Evolutionary conservation across 2,888 invertebrate genomes (phyloP), one percentile per base, ranked within the genome.

Genomic region (Masnerella sp.): DNA sequence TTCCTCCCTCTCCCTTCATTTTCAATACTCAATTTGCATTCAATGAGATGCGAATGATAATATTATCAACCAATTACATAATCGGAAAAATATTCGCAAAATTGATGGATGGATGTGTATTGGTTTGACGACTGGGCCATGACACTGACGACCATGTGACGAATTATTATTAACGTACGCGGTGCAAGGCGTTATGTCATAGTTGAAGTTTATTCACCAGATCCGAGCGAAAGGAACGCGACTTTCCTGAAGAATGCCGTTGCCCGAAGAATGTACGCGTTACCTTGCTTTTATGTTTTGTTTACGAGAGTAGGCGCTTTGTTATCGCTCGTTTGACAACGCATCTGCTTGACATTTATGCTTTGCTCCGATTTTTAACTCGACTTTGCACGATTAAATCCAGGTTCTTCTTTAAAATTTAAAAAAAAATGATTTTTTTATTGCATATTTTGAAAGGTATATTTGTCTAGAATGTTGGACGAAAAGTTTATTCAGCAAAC

Each of bases 161-260:
- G 28, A 54, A 64, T 52, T 43, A 62, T n/a, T n/a, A n/a, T 62
- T 42, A 65, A 65, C 45, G 17, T 25, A 30, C 54, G 38, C 43
- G 54, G 45, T 17, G 22, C 42, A 15, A 20, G 12, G 18, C 20
- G 36, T 67, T 67, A 58, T 58, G 43, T 68, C 67, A 68, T 18
- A 42, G 62, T 14, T 51, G 17, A 17, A 36, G 47, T 49, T 45
- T 40, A 32, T 58, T 58, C 56, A 22, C 47, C 47, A 20, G 47
- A 43, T 34, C 22, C 32, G 18, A 17, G 25, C 18, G 49, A 67
- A 67, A 67, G 56, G 40, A 40, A 38, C n/a, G 12, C 34, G 14
- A 59, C 58, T 59, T 59, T 59, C 58, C 36, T 45, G 22, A 15
- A 22, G 45, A 58, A 58, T 58, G 45, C 15, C 7, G n/a, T 25